These are phyloP conservation scores for Murina feae DNA, from an alignment of 2,113 vertebrate species.

Conservation along the genomic window DNA sequence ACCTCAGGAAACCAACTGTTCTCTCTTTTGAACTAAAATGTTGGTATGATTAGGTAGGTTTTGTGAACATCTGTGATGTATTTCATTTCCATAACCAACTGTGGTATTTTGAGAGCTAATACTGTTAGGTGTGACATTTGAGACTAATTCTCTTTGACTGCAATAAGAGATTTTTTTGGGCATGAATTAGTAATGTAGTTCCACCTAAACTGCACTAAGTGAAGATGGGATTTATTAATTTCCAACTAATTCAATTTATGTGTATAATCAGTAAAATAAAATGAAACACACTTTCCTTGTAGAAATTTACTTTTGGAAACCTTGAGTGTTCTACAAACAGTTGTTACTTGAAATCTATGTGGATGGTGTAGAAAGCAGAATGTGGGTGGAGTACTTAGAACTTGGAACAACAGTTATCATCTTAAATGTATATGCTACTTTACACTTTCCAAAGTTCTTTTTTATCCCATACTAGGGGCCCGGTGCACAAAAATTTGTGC, in stretches of 20 bases:
- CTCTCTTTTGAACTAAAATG: constrained; percentile 45
- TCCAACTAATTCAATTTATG: constrained; percentile 25
- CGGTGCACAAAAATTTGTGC: too few relatives aligned
- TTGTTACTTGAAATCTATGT: neutral
- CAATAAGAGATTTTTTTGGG: neutral
- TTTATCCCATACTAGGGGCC: neutral
- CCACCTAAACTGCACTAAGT: neutral
- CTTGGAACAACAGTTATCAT: neutral
- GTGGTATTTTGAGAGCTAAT: constrained; percentile 49
- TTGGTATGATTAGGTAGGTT: constrained; percentile 5
- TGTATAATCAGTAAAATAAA: constrained; percentile 16
- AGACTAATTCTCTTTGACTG: constrained; percentile 34
- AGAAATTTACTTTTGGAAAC: constrained; percentile 33
- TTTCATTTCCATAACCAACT: constrained; percentile 45
- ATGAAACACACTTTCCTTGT: neutral
- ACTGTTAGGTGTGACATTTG: constrained; percentile 50
- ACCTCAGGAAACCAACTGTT: constrained; percentile 47
- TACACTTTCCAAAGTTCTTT: neutral
- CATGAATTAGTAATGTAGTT: constrained; percentile 31
- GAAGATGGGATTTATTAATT: neutral
- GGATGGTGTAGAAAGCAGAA: neutral
- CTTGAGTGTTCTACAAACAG: neutral
- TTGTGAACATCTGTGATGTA: constrained; percentile 36
- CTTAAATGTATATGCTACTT: neutral
- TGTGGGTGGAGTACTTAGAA: neutral